Evolutionary conservation across 2,797 vertebrate species (phyloP).

Genomic region (Manis pentadactyla): DNA sequence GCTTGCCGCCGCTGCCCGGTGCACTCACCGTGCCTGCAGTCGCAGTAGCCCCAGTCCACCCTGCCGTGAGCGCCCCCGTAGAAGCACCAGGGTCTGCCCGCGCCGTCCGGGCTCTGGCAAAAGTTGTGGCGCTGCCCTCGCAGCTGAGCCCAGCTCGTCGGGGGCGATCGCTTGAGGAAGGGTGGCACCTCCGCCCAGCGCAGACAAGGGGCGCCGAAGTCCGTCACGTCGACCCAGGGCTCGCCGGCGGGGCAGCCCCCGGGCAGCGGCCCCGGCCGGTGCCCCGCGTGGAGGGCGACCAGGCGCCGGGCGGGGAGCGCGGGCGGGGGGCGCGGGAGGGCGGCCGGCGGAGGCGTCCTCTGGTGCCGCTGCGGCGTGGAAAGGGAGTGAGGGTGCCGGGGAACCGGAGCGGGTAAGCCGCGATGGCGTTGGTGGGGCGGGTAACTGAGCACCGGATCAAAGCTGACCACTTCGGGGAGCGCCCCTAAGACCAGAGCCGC

Average conservation of each 20-base stretch:
- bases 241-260: background rate
- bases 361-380: background rate
- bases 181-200: slow-evolving; percentile 74
- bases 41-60: slow-evolving; percentile 93
- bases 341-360: background rate
- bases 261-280: slow-evolving; percentile 80
- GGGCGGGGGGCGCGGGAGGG: background rate
- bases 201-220: slow-evolving; percentile 60
- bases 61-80: slow-evolving; percentile 86
- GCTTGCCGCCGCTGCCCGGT: background rate
- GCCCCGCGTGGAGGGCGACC: slow-evolving; percentile 84
- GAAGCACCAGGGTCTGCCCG: slow-evolving; percentile 93
- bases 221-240: slow-evolving; percentile 38
- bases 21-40: slow-evolving; percentile 92
- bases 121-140: slow-evolving; percentile 91
- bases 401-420: background rate
- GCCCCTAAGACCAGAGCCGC: slow-evolving; percentile 81
- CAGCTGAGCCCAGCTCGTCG: slow-evolving; percentile 62
- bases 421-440: slow-evolving; percentile 51
- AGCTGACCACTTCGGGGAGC: slow-evolving; percentile 60
- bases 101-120: slow-evolving; percentile 91
- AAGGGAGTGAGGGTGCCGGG: background rate
- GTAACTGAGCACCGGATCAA: slow-evolving; percentile 8
- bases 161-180: slow-evolving; percentile 62
- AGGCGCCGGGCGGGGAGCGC: slow-evolving; percentile 1